Evolutionary conservation across 1,140 invertebrate genomes (phyloP).

Genomic region (Drosophila pseudoobscura): DNA sequence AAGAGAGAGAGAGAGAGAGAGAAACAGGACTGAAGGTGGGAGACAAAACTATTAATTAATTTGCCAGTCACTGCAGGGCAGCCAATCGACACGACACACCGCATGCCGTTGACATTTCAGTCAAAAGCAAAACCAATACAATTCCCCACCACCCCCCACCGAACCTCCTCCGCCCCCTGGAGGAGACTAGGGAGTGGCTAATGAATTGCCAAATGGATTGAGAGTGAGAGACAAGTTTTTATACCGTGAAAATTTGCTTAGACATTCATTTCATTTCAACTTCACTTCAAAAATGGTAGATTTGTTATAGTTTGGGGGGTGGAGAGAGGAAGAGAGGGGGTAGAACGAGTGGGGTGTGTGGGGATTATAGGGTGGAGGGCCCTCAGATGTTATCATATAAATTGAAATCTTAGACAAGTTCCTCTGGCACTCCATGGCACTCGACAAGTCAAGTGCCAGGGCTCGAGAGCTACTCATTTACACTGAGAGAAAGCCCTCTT

Average conservation of each 20-base stretch:
- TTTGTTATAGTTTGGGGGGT: constrained; percentile 28
- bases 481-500: constrained; percentile 1
- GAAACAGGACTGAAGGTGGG: not conserved
- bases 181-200: not conserved
- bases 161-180: no score
- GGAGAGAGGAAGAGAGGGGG: not conserved
- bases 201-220: constrained; percentile 30
- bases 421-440: constrained; percentile 42
- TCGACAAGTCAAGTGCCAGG: constrained; percentile 38
- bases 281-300: not conserved
- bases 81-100: constrained; percentile 45
- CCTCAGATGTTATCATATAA: constrained; percentile 65
- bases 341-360: not conserved
- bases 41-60: constrained; percentile 76
- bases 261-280: constrained; percentile 9
- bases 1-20: not conserved
- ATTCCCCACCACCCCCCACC: constrained; percentile 7
- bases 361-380: not conserved
- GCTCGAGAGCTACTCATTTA: constrained; percentile 37
- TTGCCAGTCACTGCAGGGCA: constrained; percentile 63
- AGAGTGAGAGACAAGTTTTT: constrained; percentile 30
- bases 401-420: constrained; percentile 76
- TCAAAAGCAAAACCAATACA: constrained; percentile 70
- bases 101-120: constrained; percentile 72
- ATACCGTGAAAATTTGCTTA: constrained; percentile 21